phyloP scores from a whole-genome alignment of 2,113 vertebrate genomes.

The Dissostichus mawsoni region DNA sequence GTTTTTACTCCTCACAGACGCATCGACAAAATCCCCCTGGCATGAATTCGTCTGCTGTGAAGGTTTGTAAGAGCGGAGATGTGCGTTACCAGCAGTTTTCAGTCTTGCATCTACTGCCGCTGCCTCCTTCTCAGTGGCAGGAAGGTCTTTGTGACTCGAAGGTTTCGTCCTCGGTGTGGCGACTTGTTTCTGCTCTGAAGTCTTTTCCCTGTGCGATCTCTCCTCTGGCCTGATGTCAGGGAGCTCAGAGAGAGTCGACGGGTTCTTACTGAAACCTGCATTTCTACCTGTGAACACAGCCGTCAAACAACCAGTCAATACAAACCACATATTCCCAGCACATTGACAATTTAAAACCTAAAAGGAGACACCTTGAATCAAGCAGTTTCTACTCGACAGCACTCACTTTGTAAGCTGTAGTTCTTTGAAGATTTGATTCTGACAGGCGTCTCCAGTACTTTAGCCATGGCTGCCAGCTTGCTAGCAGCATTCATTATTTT shows the following conservation, averaged over 20 bases:
- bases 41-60: constrained; percentile 23
- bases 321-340: constrained; percentile 21
- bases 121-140: constrained; percentile 23
- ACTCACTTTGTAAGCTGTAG: constrained; percentile 68
- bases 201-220: constrained; percentile 18
- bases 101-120: not conserved
- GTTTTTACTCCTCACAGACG: constrained; percentile 64
- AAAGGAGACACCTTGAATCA: not conserved
- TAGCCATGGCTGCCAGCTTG: constrained; percentile 94
- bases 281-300: constrained; percentile 33
- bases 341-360: not conserved
- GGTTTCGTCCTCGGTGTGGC: constrained; percentile 37
- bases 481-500: constrained; percentile 95
- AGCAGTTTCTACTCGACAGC: not conserved
- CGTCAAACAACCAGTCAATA: constrained; percentile 36
- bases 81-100: not conserved
- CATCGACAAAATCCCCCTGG: constrained; percentile 3
- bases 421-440: constrained; percentile 77
- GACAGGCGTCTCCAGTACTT: constrained; percentile 90
- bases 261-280: constrained; percentile 37
- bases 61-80: constrained; percentile 12
- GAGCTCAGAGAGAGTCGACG: not conserved
- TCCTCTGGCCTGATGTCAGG: constrained; percentile 40
- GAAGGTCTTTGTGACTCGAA: constrained; percentile 25
- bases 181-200: constrained; percentile 8